Evolutionary conservation across 2,888 invertebrate genomes (phyloP).

Genomic region (Troilus luridus): DNA sequence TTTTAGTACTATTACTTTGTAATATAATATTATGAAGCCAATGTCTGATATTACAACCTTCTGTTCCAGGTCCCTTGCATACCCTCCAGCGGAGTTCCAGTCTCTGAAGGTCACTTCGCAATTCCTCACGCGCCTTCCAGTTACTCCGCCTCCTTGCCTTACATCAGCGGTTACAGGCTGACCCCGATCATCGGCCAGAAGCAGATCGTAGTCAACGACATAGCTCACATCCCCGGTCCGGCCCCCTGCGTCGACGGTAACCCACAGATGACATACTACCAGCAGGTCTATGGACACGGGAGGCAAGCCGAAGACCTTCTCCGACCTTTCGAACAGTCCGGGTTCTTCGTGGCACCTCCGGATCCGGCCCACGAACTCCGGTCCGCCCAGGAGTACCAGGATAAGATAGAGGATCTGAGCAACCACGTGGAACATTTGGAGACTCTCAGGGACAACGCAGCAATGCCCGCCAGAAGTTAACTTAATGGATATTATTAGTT

Average conservation of each 20-base stretch:
- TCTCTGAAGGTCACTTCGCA: constrained; percentile 40
- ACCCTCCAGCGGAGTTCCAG: not conserved
- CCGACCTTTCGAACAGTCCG: constrained; percentile 48
- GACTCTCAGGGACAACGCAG: constrained; percentile 46
- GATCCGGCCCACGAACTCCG: not conserved
- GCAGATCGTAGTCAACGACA: constrained; percentile 61
- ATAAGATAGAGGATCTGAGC: constrained; percentile 44
- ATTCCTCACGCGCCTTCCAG: constrained; percentile 39
- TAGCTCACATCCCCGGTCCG: not conserved
- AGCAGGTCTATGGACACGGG: constrained; percentile 17
- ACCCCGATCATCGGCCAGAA: constrained; percentile 61
- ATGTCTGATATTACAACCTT: not conserved
- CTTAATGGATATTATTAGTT: not conserved
- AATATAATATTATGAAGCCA: no score
- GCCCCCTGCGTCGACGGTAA: not conserved
- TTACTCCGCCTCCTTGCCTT: constrained; percentile 57
- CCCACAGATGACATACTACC: not conserved
- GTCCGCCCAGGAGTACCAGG: not conserved
- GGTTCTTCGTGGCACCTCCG: constrained; percentile 40
- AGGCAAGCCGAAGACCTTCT: constrained; percentile 48
- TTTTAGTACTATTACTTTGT: no score
- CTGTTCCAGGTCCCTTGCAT: not conserved
- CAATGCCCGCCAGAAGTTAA: not conserved
- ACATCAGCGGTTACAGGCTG: constrained; percentile 61
- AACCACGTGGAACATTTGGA: constrained; percentile 47